Conservation (phyloP, 2,888 invertebrate genomes). For the Yponomeuta evonymella region DNA sequence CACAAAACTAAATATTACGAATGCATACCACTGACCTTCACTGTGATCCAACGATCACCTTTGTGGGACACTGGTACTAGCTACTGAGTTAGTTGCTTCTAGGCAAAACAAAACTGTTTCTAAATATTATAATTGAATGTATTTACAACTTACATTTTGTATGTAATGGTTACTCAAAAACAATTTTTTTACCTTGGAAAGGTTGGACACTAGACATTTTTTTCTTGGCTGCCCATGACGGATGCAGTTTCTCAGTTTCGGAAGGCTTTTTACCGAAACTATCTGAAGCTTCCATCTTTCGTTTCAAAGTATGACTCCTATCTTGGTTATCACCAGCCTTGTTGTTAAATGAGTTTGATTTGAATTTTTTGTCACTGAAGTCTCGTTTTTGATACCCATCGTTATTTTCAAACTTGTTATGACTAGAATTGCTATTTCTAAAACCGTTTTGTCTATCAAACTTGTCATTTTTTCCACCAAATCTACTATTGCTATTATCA, state of each 20-base stretch:
- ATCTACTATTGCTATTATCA: constrained; percentile 23
- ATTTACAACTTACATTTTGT: constrained; percentile 23
- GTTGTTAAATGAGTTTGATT: constrained; percentile 23
- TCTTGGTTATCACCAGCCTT: constrained; percentile 22
- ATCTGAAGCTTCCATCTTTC: constrained; percentile 20
- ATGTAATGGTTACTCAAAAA: constrained; percentile 46
- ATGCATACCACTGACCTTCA: no score
- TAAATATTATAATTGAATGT: constrained; percentile 3
- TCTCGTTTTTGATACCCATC: constrained; percentile 17
- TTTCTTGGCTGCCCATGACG: constrained; percentile 74
- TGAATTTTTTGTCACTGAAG: constrained; percentile 15
- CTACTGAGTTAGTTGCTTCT: no score
- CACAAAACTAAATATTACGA: no score
- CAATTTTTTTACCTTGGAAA: constrained; percentile 67
- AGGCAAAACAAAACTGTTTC: not conserved
- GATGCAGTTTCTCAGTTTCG: constrained; percentile 64
- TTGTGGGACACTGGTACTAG: no score
- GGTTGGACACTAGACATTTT: constrained; percentile 60
- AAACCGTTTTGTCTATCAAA: constrained; percentile 22
- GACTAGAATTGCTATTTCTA: constrained; percentile 3
- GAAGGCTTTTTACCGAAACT: constrained; percentile 27
- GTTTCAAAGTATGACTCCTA: constrained; percentile 17
- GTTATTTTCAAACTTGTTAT: constrained; percentile 17
- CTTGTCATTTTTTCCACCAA: constrained; percentile 26
- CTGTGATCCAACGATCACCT: no score